Evolutionary conservation across 2,797 vertebrate species (phyloP).

Genomic region (Fringilla coelebs): DNA sequence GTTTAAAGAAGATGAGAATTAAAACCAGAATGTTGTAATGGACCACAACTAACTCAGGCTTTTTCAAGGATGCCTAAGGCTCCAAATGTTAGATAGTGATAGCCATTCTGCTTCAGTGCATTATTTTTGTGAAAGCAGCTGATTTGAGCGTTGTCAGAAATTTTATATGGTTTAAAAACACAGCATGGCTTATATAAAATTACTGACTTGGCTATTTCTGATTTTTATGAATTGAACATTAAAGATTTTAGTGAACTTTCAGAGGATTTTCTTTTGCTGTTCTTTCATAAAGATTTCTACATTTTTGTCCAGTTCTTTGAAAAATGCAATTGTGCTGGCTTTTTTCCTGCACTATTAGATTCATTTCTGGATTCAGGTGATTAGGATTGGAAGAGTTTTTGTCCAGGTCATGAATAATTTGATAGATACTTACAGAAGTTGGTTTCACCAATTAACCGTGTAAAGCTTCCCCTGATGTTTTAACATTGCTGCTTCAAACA

Average conservation of each 20-base stretch:
- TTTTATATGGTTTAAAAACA: neutral
- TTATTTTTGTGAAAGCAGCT: neutral
- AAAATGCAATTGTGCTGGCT: neutral
- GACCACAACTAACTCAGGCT: neutral
- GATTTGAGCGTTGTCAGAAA: neutral
- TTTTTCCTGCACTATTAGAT: neutral
- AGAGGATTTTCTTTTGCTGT: neutral
- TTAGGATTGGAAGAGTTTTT: neutral
- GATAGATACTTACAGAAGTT: neutral
- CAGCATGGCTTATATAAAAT: neutral
- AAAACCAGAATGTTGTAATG: neutral
- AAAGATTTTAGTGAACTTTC: neutral
- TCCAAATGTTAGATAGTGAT: neutral
- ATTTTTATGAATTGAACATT: neutral
- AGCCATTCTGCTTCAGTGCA: neutral
- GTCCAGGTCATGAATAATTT: neutral
- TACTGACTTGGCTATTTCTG: neutral
- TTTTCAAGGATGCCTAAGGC: neutral
- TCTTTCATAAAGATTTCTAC: neutral
- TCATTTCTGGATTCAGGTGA: neutral
- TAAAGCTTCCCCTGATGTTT: neutral
- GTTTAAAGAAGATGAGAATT: constrained; percentile 25
- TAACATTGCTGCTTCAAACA: neutral
- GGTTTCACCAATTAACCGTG: neutral
- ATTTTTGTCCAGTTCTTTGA: neutral